Evolutionary conservation across 1,140 invertebrate species (phyloP).

Genomic region (Semibalanus balanoides): DNA sequence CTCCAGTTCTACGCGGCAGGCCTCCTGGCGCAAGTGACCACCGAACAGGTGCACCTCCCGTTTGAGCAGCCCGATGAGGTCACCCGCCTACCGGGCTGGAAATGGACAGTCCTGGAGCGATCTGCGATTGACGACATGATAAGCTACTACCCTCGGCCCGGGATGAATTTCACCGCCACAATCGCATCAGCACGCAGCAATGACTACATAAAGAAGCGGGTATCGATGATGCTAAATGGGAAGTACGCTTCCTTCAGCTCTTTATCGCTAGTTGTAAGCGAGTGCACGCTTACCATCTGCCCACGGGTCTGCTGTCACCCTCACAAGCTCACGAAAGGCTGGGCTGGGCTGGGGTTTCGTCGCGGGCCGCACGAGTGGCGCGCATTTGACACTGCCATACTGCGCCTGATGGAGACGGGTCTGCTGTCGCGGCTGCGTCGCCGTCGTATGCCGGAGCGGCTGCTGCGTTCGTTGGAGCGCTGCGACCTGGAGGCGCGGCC

Average conservation of each 20-base stretch:
- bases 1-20: background rate
- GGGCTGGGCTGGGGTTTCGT: background rate
- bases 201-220: background rate
- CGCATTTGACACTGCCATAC: background rate
- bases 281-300: background rate
- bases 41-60: background rate
- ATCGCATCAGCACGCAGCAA: background rate
- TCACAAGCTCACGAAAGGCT: background rate
- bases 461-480: background rate
- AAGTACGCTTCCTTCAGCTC: background rate
- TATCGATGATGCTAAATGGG: background rate
- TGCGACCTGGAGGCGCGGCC: background rate
- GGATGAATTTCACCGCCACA: background rate
- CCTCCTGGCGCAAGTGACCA: background rate
- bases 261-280: background rate
- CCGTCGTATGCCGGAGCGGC: background rate
- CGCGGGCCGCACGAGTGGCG: background rate
- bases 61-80: background rate
- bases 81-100: background rate
- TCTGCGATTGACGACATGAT: background rate
- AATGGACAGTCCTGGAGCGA: background rate
- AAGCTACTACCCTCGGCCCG: background rate
- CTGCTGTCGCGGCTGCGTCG: background rate
- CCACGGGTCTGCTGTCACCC: background rate
- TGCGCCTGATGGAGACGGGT: background rate